These are phyloP conservation scores for Lophius americanus DNA, from an alignment of 2,797 vertebrate genomes.

Conservation along the genomic window DNA sequence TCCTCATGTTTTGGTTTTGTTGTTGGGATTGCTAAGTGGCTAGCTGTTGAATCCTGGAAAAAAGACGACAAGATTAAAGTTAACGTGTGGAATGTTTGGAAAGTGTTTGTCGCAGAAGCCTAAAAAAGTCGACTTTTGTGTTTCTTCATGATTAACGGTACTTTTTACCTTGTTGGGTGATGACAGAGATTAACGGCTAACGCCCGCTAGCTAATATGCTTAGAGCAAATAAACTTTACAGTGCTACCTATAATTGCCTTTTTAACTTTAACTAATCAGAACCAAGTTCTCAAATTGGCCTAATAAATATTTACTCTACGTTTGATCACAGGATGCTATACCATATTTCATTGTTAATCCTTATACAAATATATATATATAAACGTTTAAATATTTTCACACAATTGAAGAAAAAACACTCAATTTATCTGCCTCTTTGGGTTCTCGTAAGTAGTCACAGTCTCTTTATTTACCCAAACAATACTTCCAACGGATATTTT, in stretches of 20 bases:
- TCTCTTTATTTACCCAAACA: too few species aligned
- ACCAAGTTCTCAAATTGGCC: background rate
- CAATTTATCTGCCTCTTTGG: background rate
- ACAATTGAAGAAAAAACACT: background rate
- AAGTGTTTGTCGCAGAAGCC: background rate
- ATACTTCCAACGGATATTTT: too few species aligned
- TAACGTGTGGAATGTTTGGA: background rate
- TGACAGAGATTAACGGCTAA: slow-evolving; percentile 11
- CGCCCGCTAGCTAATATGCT: slow-evolving; percentile 32
- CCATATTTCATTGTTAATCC: too few species aligned
- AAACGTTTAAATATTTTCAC: background rate
- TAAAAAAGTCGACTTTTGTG: background rate
- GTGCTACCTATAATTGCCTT: too few species aligned
- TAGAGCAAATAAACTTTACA: background rate
- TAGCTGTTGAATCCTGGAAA: slow-evolving; percentile 56
- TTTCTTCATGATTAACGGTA: background rate
- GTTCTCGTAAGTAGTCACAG: too few species aligned
- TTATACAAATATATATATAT: too few species aligned
- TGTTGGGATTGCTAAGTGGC: slow-evolving; percentile 52
- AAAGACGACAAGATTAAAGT: background rate
- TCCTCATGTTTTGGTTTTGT: slow-evolving; percentile 48
- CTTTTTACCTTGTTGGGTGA: background rate
- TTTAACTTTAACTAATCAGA: too few species aligned
- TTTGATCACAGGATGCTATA: background rate
- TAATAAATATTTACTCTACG: background rate